Conservation (phyloP, 2,888 invertebrate genomes). For the Melanostoma mellinum region DNA sequence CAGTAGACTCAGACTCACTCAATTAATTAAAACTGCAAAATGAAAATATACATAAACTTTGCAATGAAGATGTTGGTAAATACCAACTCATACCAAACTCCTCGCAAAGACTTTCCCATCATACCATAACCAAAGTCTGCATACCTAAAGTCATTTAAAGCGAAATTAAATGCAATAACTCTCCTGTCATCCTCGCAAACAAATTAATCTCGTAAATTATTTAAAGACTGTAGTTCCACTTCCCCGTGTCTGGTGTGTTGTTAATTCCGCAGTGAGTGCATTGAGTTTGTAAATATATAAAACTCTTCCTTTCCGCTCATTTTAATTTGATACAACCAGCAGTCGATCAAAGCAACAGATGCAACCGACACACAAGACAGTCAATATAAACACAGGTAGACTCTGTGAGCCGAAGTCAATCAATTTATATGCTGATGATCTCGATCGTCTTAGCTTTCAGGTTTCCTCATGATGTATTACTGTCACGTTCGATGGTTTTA, state of each 20-base stretch:
- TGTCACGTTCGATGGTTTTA: constrained; percentile 66
- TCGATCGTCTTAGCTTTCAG: constrained; percentile 54
- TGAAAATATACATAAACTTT: neutral
- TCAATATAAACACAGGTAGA: constrained; percentile 28
- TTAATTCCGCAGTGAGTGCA: neutral
- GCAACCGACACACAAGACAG: constrained; percentile 5
- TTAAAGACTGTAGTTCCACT: constrained; percentile 36
- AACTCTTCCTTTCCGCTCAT: constrained; percentile 18
- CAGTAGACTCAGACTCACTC: neutral
- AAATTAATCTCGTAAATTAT: constrained; percentile 69
- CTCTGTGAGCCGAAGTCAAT: constrained; percentile 37
- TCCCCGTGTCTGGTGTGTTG: neutral
- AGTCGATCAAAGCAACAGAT: constrained; percentile 31
- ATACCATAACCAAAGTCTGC: constrained; percentile 28
- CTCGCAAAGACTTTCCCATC: constrained; percentile 4
- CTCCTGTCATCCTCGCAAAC: constrained; percentile 64
- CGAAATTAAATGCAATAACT: constrained; percentile 69
- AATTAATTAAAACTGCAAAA: constrained; percentile 17
- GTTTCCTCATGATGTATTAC: constrained; percentile 52
- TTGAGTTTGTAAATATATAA: neutral
- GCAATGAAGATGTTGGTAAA: neutral
- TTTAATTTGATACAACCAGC: constrained; percentile 35
- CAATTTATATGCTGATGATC: constrained; percentile 72
- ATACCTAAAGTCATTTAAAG: constrained; percentile 51
- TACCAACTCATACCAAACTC: neutral